Base-by-base conservation (phyloP, 2,113 vertebrate genomes). In the Stictonetta naevosa region DNA sequence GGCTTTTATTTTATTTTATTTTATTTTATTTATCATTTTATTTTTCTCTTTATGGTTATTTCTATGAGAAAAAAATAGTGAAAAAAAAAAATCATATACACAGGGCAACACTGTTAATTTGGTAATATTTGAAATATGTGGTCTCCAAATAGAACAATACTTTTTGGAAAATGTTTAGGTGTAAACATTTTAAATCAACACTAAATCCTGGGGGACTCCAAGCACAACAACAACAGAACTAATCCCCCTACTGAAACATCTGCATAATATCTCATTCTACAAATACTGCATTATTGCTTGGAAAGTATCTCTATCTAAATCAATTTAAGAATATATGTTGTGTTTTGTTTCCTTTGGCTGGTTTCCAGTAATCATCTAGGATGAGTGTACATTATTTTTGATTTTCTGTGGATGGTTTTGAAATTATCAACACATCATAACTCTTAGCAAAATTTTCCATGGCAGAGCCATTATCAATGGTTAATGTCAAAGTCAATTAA, bases 281-380 rank as follows among this genome's bases (percentile, higher is more conserved):
- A 82, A 82, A 67, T 72, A 64, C 42, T 91, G 3, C 25, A 91
- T 68, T 10, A 66, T 29, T 60, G 3, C 4, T 68, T 66, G 38
- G 31, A 82, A 94, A 85, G 76, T 42, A 44, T 53, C 53, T 83
- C 13, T 6, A 16, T 21, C 17, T 64, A 38, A 74, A 58, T 66
- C 62, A 31, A 59, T 62, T 73, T 73, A 66, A 48, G 56, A 78
- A 53, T 1, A 8, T 77, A 38, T 12, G 8, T 13, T 71, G 20
- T 38, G 3, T 64, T 89, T 84, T 0, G 0, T 76, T 86, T 81
- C 28, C 34, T 79, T 50, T 12, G 33, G 1, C 29, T 79, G 4
- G 9, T 72, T 92, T 87, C 48, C 34, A 89, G 29, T 76, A 84
- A 48, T 73, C 14, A 36, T 66, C 23, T 15, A 60, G 0, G 0